Percentiles rank a stretch among this genome's conserved stretches.
Evolutionary conservation across 2,797 vertebrate genomes (phyloP).

Genomic region (Leptoclinus maculatus): DNA sequence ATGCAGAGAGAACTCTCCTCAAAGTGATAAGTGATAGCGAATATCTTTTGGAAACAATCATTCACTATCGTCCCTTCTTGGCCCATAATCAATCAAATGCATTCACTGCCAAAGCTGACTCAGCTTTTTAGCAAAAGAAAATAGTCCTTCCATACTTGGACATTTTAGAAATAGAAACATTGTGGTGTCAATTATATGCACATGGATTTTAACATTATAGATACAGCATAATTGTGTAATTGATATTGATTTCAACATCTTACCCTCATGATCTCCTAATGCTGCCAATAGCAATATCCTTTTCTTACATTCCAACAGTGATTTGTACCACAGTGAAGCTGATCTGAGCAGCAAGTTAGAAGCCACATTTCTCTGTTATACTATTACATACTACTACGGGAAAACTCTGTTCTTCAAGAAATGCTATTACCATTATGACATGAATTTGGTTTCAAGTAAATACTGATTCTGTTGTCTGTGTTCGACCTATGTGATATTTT

Average conservation of each 20-base stretch:
- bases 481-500: background rate
- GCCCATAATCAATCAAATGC: background rate
- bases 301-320: background rate
- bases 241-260: background rate
- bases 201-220: background rate
- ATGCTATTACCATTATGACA: background rate
- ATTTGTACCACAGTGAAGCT: background rate
- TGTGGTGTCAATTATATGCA: background rate
- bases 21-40: background rate
- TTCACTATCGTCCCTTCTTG: background rate
- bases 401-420: background rate
- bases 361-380: background rate
- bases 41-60: background rate
- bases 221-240: background rate
- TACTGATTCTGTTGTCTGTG: background rate
- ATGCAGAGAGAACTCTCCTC: background rate
- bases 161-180: background rate
- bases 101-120: background rate
- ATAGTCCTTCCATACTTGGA: background rate
- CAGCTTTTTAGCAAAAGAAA: background rate
- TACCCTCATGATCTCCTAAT: background rate
- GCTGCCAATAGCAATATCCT: background rate
- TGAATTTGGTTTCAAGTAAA: background rate
- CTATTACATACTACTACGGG: background rate
- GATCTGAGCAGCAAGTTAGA: background rate